Evolutionary conservation across 2,888 invertebrate species (phyloP).

Genomic region (Leistus spinibarbis): DNA sequence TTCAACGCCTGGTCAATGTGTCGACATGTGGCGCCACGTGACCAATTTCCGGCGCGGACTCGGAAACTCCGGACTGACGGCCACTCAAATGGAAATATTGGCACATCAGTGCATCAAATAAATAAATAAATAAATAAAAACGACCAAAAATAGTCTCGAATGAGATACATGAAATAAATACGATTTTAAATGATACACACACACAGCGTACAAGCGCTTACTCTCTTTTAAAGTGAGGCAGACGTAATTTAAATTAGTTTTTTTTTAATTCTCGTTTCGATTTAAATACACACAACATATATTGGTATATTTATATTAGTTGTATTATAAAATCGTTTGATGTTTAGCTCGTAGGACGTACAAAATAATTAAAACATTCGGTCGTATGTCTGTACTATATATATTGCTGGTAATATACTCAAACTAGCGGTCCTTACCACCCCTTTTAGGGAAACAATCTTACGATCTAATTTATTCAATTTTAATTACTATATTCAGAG

Average conservation of each 20-base stretch:
- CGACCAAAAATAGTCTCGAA: background rate
- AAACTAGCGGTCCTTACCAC: no score
- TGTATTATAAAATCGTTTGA: no score
- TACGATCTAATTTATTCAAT: no score
- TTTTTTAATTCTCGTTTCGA: no score
- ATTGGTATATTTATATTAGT: no score
- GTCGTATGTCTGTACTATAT: no score
- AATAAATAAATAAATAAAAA: background rate
- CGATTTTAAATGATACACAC: background rate
- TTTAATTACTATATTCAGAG: no score
- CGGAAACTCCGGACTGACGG: slow-evolving; percentile 2
- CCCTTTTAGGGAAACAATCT: no score
- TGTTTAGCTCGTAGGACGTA: no score
- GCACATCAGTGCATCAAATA: background rate
- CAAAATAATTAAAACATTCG: no score
- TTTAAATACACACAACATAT: no score
- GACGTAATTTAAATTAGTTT: background rate
- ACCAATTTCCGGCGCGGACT: slow-evolving; percentile 8
- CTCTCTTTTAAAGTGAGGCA: background rate
- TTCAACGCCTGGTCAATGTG: background rate
- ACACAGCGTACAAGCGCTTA: background rate
- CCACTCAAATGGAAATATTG: slow-evolving; percentile 8
- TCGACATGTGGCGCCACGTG: slow-evolving; percentile 9
- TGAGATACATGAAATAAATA: background rate
- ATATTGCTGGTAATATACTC: no score